Evolutionary conservation across 1,140 invertebrate species (phyloP).

Genomic region (Zaprionus gabonicus): DNA sequence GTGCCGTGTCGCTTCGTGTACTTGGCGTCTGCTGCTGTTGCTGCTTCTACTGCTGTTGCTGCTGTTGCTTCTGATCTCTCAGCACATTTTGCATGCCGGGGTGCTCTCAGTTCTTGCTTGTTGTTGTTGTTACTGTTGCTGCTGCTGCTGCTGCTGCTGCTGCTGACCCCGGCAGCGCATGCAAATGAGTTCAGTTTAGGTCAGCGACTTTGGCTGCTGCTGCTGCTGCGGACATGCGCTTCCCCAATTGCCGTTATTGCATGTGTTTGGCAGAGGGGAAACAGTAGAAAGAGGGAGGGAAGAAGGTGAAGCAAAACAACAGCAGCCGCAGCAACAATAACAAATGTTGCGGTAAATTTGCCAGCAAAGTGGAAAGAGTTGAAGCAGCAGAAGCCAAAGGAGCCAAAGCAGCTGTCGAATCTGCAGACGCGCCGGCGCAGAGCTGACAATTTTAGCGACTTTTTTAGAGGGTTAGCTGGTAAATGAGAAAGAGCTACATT

Average conservation of each 20-base stretch:
- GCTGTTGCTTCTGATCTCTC: not conserved
- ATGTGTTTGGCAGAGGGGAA: not conserved
- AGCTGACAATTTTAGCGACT: not conserved
- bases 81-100: not conserved
- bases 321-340: not conserved
- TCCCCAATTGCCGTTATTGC: slow-evolving; percentile 44
- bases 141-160: slow-evolving; percentile 25
- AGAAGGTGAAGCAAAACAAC: not conserved
- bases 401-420: slow-evolving; percentile 5
- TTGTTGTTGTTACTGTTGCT: slow-evolving; percentile 7
- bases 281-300: too few species aligned
- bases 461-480: not conserved
- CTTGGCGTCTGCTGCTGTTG: slow-evolving; percentile 21
- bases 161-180: slow-evolving; percentile 42
- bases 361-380: slow-evolving; percentile 6
- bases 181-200: slow-evolving; percentile 51
- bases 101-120: slow-evolving; percentile 10
- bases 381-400: slow-evolving; percentile 1
- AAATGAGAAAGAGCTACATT: not conserved
- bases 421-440: not conserved
- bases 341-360: slow-evolving; percentile 39
- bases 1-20: slow-evolving; percentile 25
- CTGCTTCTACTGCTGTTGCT: slow-evolving; percentile 12
- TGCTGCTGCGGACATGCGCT: slow-evolving; percentile 34
- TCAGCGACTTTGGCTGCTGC: slow-evolving; percentile 28